phyloP scores from a whole-genome alignment of 1,140 invertebrate genomes.

The Nylanderia fulva region DNA sequence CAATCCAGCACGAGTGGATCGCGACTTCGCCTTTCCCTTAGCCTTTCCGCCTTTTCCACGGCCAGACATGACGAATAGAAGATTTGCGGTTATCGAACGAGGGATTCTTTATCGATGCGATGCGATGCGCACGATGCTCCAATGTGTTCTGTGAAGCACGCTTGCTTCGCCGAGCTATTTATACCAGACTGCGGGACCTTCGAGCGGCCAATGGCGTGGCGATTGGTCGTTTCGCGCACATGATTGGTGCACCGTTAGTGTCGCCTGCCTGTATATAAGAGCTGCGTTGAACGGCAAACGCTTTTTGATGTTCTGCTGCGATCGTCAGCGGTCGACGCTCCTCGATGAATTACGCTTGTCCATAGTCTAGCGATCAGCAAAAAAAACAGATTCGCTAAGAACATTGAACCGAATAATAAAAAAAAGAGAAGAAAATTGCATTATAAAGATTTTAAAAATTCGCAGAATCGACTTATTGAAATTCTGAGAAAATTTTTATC shows the following conservation, averaged over 20 bases:
- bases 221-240: neutral
- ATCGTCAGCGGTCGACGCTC: too few relatives aligned
- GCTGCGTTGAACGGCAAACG: neutral
- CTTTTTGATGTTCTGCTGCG: too few relatives aligned
- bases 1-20: conserved; percentile 53
- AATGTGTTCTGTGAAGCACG: neutral
- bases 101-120: neutral
- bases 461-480: too few relatives aligned
- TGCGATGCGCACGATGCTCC: neutral
- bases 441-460: too few relatives aligned
- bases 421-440: too few relatives aligned
- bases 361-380: too few relatives aligned
- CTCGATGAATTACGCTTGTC: too few relatives aligned
- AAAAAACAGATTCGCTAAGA: too few relatives aligned
- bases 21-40: conserved; percentile 63
- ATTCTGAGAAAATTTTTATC: too few relatives aligned
- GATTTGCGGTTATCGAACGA: neutral
- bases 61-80: conserved; percentile 48
- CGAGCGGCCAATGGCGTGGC: neutral
- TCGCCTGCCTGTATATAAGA: neutral
- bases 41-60: conserved; percentile 64
- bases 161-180: neutral
- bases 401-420: too few relatives aligned
- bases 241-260: conserved; percentile 13
- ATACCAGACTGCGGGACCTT: neutral